Evolutionary conservation across 2,797 vertebrate species (phyloP).

Genomic region (Pantherophis vulpinus): DNA sequence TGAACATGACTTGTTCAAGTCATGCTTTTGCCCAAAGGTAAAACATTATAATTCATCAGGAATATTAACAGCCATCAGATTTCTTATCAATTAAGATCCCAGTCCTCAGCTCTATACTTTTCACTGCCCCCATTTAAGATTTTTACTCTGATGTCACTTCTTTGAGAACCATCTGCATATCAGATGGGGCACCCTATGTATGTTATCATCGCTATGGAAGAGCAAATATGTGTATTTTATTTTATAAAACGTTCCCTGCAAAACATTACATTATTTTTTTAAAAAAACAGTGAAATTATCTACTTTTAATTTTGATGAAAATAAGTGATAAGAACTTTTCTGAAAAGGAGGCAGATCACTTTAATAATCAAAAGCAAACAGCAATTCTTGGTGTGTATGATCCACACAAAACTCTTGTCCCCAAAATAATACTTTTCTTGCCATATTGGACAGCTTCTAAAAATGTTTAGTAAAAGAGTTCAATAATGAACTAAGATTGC

Average conservation of each 20-base stretch:
- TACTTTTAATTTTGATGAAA: not conserved
- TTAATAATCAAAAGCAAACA: not conserved
- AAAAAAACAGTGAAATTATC: not conserved
- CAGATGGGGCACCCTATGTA: not conserved
- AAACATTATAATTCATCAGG: constrained; percentile 37
- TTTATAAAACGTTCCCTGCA: not conserved
- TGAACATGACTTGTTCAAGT: constrained; percentile 43
- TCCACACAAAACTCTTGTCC: not conserved
- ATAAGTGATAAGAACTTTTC: not conserved
- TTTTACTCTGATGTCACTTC: not conserved
- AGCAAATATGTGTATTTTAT: not conserved
- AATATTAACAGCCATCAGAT: not conserved
- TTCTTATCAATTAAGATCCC: not conserved
- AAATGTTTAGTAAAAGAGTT: not conserved
- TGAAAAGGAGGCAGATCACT: not conserved
- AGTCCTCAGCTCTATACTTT: not conserved
- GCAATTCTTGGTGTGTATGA: not conserved
- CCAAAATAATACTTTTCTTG: constrained; percentile 9
- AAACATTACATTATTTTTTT: not conserved
- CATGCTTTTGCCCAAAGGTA: not conserved
- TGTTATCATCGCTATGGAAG: not conserved
- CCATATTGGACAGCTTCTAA: not conserved
- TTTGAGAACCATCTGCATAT: not conserved
- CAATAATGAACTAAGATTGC: not conserved
- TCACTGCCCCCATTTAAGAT: not conserved